Base-by-base conservation (phyloP, 2,888 invertebrate species). In the Andrena dorsata region DNA sequence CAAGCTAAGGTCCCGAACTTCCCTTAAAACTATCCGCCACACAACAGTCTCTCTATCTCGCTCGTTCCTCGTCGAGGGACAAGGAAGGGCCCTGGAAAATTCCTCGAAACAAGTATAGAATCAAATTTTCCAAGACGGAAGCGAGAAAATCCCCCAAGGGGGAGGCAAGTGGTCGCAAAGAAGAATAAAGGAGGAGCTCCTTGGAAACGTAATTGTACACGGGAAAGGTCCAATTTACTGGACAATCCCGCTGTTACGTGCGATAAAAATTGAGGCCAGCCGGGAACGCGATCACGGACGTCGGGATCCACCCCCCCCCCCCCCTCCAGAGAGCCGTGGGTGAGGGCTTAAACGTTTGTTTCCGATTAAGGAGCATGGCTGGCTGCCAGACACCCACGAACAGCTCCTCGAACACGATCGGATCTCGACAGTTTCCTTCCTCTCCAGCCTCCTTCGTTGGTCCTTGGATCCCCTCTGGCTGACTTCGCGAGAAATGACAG, bases 321-420 rank as follows among this genome's bases (percentile, higher is more conserved):
- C 23, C 8, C 13, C 56, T 2, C 8, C 20, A 7, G 23, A 10
- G 47, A 4, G 30, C 2, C 26, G 30, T 13, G 10, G 20, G 47
- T 63, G 32, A 60, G 49, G 60, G 32, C 30, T 41, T 49, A 58
- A 74, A 74, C 79, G 79, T 79, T 82, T 76, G 82, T 81, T 82
- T 82, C 82, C 82, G 81, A 81, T 82, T 82, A 82, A 81, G 68
- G 68, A 72, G 47, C 49, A 41, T 68, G 82, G 82, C 82, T 5
- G 58, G 7, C 13, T 81, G 82, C 82, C 82, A 82, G 64, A 10
- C 56, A 23, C 23, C 5, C 16, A 30, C 61, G 61, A 53, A 71
- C 66, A 53, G 77, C 32, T 47, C 41, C 53, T n/a, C 51, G 32
- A 8, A 16, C 72, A 41, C 56, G 79, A 66, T 76, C 63, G 53